A percentile compares a stretch with the other conserved stretches of the same genome.
These are phyloP conservation scores for Nomada goodeniana DNA, from an alignment of 2,888 invertebrate species.

Conservation along the genomic window DNA sequence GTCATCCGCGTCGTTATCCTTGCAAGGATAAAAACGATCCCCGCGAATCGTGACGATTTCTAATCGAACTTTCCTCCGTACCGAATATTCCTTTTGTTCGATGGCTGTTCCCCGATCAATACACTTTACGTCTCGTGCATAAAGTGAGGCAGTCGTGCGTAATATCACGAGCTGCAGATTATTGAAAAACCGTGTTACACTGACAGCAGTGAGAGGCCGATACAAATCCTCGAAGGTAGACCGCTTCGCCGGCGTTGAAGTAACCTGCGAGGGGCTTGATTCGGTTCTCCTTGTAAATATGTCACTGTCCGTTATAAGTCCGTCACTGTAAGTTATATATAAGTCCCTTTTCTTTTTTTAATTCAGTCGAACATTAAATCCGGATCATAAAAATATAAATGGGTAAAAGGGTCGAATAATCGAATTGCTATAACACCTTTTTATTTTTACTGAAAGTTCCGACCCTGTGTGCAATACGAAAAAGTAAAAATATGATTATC, in stretches of 20 bases:
- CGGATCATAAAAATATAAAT: no score
- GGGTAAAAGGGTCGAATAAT: no score
- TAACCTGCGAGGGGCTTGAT: constrained; percentile 37
- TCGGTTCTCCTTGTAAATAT: constrained; percentile 10
- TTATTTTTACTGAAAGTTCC: no score
- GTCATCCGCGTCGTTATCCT: not conserved
- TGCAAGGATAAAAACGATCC: not conserved
- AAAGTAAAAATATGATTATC: no score
- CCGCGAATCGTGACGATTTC: not conserved
- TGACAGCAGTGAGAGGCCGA: constrained; percentile 66
- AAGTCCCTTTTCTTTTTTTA: no score
- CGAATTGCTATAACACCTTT: no score
- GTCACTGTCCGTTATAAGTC: not conserved
- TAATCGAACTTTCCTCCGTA: not conserved
- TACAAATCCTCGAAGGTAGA: constrained; percentile 69
- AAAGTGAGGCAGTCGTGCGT: constrained; percentile 17
- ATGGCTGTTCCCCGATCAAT: no score
- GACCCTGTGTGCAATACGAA: no score
- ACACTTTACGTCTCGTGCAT: not conserved
- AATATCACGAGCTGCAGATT: constrained; percentile 32
- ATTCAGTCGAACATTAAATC: not conserved
- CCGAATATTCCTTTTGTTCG: no score
- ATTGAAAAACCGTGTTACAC: constrained; percentile 56
- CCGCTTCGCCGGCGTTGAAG: constrained; percentile 57
- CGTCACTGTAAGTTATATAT: not conserved